Evolutionary conservation across 1,140 invertebrate genomes (phyloP), one percentile per base, ranked within the genome.

Genomic region (Hestina assimilis): DNA sequence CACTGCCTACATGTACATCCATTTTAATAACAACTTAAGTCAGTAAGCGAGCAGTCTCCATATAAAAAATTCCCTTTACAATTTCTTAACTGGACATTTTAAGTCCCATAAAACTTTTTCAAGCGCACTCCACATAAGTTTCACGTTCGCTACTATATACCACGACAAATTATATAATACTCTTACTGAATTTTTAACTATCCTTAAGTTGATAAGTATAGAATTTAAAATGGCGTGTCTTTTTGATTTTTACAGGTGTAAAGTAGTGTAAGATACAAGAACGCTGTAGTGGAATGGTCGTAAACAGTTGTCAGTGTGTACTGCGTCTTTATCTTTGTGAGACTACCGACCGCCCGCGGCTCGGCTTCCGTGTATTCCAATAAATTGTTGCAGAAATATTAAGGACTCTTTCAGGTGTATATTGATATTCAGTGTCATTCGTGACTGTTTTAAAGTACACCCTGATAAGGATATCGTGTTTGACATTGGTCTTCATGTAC

Each of bases 61-160:
- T 69, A 70, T 74, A 59, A 76, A 82, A 81, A 78, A 79, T 77
- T 73, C 72, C 59, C 72, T 84, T 80, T 73, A 59, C 72, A 73
- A 67, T 72, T 72, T 71, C 71, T 73, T 77, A 78, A 77, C 69
- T 71, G 63, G 62, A 75, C 80, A 79, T 70, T 81, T 79, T 76
- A 83, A 78, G 74, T 68, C 57, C 59, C 72, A 79, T 83, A 79
- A 85, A 85, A 85, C 78, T 85, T 80, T n/a, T 83, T 83, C 58
- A 64, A 83, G 74, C 74, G 69, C 79, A 74, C 74, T 83, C 69
- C 72, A 84, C 78, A 77, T 83, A 85, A 85, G 82, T 81, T 79
- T 75, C 62, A 75, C 75, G 72, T 75, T 72, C 70, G 17, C 60
- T 72, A 46, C 55, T 59, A 38, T 43, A 78, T 65, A 66, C 55